Evolutionary conservation across 2,113 vertebrate genomes (phyloP).

Genomic region (Stigmatopora nigra): DNA sequence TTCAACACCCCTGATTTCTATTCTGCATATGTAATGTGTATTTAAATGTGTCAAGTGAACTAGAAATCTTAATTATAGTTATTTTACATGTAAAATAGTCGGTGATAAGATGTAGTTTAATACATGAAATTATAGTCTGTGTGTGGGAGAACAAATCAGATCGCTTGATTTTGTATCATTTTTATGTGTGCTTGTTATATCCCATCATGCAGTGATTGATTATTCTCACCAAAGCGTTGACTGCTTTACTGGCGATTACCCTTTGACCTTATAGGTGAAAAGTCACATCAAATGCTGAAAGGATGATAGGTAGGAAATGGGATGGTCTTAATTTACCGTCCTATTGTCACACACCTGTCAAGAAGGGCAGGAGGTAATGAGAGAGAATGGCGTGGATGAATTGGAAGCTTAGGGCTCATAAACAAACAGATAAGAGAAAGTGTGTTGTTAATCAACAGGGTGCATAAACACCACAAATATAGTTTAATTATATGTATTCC

Average conservation of each 20-base stretch:
- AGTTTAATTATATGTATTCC: slow-evolving; percentile 63
- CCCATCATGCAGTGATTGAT: slow-evolving; percentile 49
- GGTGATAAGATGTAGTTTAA: slow-evolving; percentile 1
- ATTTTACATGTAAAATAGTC: slow-evolving; percentile 18
- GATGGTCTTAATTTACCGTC: slow-evolving; percentile 55
- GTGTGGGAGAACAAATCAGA: slow-evolving; percentile 21
- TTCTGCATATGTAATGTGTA: background rate
- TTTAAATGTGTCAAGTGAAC: background rate
- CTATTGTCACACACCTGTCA: slow-evolving; percentile 52
- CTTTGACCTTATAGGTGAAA: slow-evolving; percentile 49
- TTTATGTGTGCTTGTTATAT: slow-evolving; percentile 32
- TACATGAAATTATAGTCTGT: slow-evolving; percentile 26
- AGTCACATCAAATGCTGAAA: slow-evolving; percentile 47
- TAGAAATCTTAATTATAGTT: slow-evolving; percentile 24
- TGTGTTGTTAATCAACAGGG: slow-evolving; percentile 39
- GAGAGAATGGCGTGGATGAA: slow-evolving; percentile 13
- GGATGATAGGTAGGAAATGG: slow-evolving; percentile 31
- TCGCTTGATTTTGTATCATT: slow-evolving; percentile 15
- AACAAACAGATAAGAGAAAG: slow-evolving; percentile 13
- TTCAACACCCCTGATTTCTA: background rate
- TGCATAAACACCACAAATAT: slow-evolving; percentile 12
- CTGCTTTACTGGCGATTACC: slow-evolving; percentile 49
- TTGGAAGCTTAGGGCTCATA: background rate
- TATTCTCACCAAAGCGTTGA: slow-evolving; percentile 46
- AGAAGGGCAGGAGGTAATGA: slow-evolving; percentile 26